Conservation (phyloP, 2,797 vertebrate genomes). For the Zalophus californianus region DNA sequence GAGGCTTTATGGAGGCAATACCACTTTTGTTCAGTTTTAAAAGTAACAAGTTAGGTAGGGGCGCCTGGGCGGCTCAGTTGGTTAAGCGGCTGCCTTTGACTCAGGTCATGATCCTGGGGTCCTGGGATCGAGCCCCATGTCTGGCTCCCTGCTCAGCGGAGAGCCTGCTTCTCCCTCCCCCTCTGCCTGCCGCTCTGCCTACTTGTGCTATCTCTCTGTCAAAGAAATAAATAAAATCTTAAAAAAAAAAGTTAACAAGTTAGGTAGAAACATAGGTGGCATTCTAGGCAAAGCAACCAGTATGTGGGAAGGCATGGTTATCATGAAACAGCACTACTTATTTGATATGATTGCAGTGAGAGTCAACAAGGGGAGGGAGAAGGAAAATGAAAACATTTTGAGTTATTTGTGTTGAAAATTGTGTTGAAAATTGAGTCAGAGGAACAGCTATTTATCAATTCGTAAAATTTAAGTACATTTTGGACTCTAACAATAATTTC, state of each 20-base stretch:
- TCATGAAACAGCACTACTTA: background rate
- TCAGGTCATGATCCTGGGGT: too few relatives aligned
- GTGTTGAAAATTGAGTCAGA: background rate
- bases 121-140: too few relatives aligned
- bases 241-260: background rate
- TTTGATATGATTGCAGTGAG: background rate
- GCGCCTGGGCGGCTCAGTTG: too few relatives aligned
- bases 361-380: background rate
- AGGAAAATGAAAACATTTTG: background rate
- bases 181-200: too few relatives aligned
- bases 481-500: background rate
- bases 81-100: too few relatives aligned
- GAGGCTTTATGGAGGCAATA: background rate
- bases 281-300: background rate
- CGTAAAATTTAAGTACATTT: background rate
- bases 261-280: background rate
- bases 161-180: too few relatives aligned
- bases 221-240: too few relatives aligned
- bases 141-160: too few relatives aligned
- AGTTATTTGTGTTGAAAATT: background rate
- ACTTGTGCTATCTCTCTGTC: too few relatives aligned
- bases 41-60: background rate
- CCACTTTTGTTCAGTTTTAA: background rate
- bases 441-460: background rate
- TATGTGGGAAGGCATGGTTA: background rate